Base-by-base conservation (phyloP, 2,113 vertebrate species). In the Seriola dumerili region DNA sequence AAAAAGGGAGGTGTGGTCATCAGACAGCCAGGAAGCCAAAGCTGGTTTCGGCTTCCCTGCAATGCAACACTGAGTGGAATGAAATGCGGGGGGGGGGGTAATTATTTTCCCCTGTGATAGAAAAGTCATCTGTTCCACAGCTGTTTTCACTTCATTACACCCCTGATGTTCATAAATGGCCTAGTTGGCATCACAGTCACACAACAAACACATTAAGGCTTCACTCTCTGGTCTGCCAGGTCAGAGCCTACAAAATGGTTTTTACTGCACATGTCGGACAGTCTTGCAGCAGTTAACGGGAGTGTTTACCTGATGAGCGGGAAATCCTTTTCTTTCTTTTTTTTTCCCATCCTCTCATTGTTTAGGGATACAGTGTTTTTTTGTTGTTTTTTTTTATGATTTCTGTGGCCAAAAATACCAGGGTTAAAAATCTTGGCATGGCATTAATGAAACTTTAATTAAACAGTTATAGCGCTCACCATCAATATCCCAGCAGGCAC, bases 111-210 rank as follows among this genome's bases (percentile, higher is more conserved):
- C 69, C 62, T 10, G 55, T 69, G 79, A 85, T 62, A 50, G 65
- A 81, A 61, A 69, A 83, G 61, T 80, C 72, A 62, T 86, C 81
- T 82, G 78, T 36, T 87, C 59, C 71, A 58, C 85, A 84, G 85
- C 85, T 87, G 87, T 52, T 81, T 72, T 70, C 78, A 64, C 67
- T 74, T 82, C 83, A 89, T 84, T 84, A 84, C 72, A 65, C 64
- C 63, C 65, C 62, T 81, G 79, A 85, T 77, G 85, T 50, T 55
- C 40, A 71, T 86, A 81, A 85, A 67, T 73, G 81, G 74, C 57
- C 84, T 25, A 57, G 70, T 72, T 90, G 80, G 89, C 83, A 83
- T 16, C 17, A 4, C 19, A 72, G 46, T 46, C 62, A 0, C 62
- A 66, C 50, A 72, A 63, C 64, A 73, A 48, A 21, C 72, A 78